Evolutionary conservation across 2,113 vertebrate genomes (phyloP).

Genomic region (Poecile atricapillus): DNA sequence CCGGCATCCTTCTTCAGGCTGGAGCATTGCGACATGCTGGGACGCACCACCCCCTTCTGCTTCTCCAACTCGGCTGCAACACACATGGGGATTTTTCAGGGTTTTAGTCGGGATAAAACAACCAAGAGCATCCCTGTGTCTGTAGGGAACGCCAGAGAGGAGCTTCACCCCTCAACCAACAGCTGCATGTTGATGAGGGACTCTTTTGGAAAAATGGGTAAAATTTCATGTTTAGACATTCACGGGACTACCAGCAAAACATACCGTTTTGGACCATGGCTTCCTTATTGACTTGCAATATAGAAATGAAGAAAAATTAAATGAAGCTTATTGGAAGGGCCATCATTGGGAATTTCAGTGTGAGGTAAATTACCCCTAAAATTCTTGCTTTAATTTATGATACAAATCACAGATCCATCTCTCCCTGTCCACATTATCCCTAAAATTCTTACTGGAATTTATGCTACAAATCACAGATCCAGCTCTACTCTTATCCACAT

Average conservation of each 20-base stretch:
- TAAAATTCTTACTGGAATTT: background rate
- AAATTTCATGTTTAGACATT: background rate
- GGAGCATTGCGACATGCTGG: constrained; percentile 90
- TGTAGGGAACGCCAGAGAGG: background rate
- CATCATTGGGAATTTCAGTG: background rate
- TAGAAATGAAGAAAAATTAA: background rate
- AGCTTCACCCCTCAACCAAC: background rate
- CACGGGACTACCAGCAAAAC: background rate
- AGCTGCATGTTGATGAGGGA: background rate
- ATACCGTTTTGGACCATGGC: fast-evolving
- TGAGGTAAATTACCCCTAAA: background rate
- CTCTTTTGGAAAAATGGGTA: background rate
- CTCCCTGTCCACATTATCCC: background rate
- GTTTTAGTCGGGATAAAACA: fast-evolving
- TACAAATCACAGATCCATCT: background rate
- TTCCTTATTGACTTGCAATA: background rate
- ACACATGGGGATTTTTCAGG: background rate
- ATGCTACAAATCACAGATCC: background rate
- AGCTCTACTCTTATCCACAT: background rate
- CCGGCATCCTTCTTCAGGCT: constrained; percentile 90
- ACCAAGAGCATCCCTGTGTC: fast-evolving
- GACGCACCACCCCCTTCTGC: constrained; percentile 92
- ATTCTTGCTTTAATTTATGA: background rate
- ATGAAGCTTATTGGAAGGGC: background rate
- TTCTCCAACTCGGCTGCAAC: constrained; percentile 92